Evolutionary conservation across 2,113 vertebrate genomes (phyloP).

Genomic region (Elachura formosa): DNA sequence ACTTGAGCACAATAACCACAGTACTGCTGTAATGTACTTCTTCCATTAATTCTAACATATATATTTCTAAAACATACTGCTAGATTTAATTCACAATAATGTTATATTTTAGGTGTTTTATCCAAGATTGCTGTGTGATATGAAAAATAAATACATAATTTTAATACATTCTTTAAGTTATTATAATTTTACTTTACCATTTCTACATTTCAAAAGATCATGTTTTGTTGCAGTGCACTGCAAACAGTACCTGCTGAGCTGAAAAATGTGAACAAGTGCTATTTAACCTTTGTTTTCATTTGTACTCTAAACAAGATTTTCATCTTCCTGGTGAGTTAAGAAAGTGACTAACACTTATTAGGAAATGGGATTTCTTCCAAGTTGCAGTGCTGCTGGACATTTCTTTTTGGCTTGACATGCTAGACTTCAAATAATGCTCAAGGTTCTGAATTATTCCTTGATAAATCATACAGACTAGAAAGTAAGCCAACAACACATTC

Average conservation of each 20-base stretch:
- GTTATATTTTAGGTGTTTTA: neutral
- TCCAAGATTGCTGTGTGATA: accelerated
- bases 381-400: neutral
- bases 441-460: neutral
- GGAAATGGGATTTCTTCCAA: neutral
- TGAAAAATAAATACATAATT: neutral
- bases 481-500: neutral
- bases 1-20: neutral
- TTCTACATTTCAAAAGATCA: neutral
- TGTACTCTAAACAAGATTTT: neutral
- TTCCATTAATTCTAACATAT: neutral
- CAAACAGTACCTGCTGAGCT: neutral
- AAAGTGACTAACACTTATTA: neutral
- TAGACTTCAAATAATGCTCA: neutral
- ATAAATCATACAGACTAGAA: neutral
- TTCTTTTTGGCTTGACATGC: neutral
- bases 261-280: neutral
- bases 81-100: neutral
- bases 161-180: neutral
- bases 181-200: neutral
- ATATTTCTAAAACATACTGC: neutral
- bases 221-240: neutral
- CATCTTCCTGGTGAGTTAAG: neutral
- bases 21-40: neutral
- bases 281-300: neutral